A percentile compares a stretch with the other conserved stretches of the same genome.
Evolutionary conservation across 1,140 invertebrate species (phyloP).

Genomic region (Apis laboriosa): DNA sequence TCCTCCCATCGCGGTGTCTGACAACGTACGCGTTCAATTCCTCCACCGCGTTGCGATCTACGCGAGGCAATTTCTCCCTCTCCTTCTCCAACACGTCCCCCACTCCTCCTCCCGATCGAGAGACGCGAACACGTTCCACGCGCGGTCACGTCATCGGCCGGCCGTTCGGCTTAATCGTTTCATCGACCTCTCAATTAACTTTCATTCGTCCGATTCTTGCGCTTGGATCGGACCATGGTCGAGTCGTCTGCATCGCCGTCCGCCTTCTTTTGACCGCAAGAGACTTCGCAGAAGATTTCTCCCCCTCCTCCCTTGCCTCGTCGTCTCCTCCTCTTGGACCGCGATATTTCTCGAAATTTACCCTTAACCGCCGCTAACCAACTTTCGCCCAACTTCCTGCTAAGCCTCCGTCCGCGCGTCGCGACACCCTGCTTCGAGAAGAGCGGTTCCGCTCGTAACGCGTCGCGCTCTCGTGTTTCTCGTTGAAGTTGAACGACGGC

Average conservation of each 20-base stretch:
- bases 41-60: neutral
- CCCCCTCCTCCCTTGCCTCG: too few relatives aligned
- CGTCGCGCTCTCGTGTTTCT: slow-evolving; percentile 19
- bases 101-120: neutral
- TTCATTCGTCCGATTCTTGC: slow-evolving; percentile 27
- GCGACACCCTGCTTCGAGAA: neutral
- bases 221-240: slow-evolving; percentile 18
- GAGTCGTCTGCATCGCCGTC: neutral
- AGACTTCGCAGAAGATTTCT: neutral
- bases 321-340: too few relatives aligned
- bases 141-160: neutral
- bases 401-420: neutral
- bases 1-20: neutral
- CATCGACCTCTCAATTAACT: slow-evolving; percentile 51
- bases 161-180: slow-evolving; percentile 30
- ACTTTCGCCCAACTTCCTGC: neutral
- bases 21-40: neutral
- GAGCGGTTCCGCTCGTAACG: slow-evolving; percentile 18
- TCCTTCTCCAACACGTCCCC: too few relatives aligned
- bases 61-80: slow-evolving; percentile 8
- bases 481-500: neutral
- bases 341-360: too few relatives aligned
- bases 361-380: too few relatives aligned
- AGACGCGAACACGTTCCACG: neutral
- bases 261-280: too few relatives aligned